These are phyloP conservation scores for Phengaris alcon DNA, from an alignment of 2,888 invertebrate species.

Conservation along the genomic window DNA sequence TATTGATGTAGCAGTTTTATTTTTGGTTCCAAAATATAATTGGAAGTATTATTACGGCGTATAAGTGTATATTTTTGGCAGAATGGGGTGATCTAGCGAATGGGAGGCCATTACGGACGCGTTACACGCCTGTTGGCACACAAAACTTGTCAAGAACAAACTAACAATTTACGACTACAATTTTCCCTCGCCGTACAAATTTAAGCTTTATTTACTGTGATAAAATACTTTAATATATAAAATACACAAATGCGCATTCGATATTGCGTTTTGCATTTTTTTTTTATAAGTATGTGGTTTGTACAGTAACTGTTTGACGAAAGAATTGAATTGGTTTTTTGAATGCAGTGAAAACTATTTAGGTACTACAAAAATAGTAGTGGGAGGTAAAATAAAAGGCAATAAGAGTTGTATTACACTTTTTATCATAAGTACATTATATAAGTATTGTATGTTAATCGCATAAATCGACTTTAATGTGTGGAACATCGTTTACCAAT, in stretches of 20 bases:
- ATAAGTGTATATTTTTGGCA: slow-evolving; percentile 29
- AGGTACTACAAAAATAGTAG: not conserved
- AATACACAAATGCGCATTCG: not conserved
- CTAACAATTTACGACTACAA: slow-evolving; percentile 33
- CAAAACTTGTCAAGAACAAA: slow-evolving; percentile 32
- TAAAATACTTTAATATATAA: slow-evolving; percentile 29
- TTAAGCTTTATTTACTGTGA: slow-evolving; percentile 28
- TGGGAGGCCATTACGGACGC: slow-evolving; percentile 28
- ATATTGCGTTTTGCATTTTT: not conserved
- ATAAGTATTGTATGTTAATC: too few species aligned
- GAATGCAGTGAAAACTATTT: not conserved
- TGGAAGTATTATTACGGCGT: slow-evolving; percentile 14
- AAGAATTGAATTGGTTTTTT: not conserved
- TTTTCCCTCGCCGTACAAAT: slow-evolving; percentile 28
- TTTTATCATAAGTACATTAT: too few species aligned
- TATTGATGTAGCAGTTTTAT: slow-evolving; percentile 7
- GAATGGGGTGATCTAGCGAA: slow-evolving; percentile 29
- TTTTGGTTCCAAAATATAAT: slow-evolving; percentile 4
- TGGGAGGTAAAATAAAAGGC: too few species aligned
- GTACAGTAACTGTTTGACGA: not conserved
- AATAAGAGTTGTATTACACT: too few species aligned
- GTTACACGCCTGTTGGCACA: slow-evolving; percentile 32
- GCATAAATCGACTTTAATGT: too few species aligned
- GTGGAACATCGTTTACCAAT: too few species aligned
- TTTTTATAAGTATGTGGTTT: not conserved